Evolutionary conservation across 2,797 vertebrate genomes (phyloP), one percentile per base, ranked within the genome.

Genomic region (Apodemus agrarius): DNA sequence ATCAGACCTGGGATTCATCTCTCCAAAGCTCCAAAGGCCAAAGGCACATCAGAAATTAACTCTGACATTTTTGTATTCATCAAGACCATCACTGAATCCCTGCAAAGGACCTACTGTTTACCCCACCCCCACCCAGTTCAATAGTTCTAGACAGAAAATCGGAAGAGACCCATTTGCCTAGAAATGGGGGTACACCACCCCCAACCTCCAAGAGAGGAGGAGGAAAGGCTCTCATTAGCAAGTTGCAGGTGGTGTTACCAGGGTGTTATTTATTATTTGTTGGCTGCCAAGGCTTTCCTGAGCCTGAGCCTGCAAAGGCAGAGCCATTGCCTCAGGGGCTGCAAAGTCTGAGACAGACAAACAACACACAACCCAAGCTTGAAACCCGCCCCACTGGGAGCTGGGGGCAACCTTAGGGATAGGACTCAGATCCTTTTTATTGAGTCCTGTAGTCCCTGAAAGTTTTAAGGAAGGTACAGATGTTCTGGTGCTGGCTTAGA

Each of bases 251-350:
- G 98, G 95, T 97, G 98, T 97, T 97, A 97, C 96, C 96, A 96
- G 93, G 93, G 94, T 98, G 95, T 97, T 98, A 98, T 97, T 98
- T 98, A 97, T 98, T 97, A 97, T 98, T 97, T 98, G 96, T 93
- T 96, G 96, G 96, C 97, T 98, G 98, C 98, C 96, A 97, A 97
- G 91, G 96, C 89, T 97, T 98, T 95, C 93, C 98, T 88, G 97
- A 97, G 95, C 95, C 97, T 65, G 97, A 98, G 95, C 98, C 95
- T 98, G 98, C 98, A 97, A 98, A 98, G 97, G 96, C 98, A 98
- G 94, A 98, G 97, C 95, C 95, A 96, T 86, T 95, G 98, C 98
- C 97, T 97, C 96, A 72, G 98, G 98, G 97, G 95, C 97, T 98
- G 92, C 92, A 96, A 97, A 97, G 96, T 97, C 97, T 96, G 96